phyloP scores from a whole-genome alignment of 1,140 invertebrate species.

The Augochlora pura region DNA sequence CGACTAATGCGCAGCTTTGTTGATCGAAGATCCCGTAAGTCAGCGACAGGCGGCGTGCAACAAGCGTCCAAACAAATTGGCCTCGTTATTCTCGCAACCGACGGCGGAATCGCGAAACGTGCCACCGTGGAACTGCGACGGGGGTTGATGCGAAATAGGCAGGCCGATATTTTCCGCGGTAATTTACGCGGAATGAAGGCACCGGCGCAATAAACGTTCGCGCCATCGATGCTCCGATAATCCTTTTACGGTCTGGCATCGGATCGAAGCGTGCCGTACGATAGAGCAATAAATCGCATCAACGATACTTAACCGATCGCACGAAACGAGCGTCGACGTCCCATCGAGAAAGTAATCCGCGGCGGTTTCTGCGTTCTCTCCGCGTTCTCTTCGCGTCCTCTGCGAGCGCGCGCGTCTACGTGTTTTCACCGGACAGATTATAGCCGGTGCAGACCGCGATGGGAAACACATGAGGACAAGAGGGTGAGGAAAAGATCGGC shows the following conservation, averaged over 20 bases:
- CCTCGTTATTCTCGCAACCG: no score
- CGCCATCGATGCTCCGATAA: conserved; percentile 2
- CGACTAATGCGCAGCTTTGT: no score
- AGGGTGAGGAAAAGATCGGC: no score
- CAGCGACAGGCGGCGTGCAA: neutral
- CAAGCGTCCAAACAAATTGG: no score
- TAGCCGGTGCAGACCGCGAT: no score
- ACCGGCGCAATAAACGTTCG: neutral
- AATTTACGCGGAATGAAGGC: conserved; percentile 5
- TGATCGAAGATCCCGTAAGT: neutral
- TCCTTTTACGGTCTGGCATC: neutral
- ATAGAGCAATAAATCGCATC: conserved; percentile 29
- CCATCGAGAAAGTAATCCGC: conserved; percentile 23
- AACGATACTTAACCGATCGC: conserved; percentile 24
- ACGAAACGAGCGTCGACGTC: conserved; percentile 3
- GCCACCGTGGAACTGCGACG: no score
- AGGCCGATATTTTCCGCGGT: neutral
- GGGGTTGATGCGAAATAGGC: neutral
- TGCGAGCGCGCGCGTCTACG: neutral
- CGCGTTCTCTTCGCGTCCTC: no score
- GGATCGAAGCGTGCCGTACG: neutral
- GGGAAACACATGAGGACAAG: no score
- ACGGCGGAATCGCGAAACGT: no score
- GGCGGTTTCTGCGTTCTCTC: neutral
- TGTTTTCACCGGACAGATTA: conserved; percentile 7